Percentiles rank a stretch among this genome's conserved stretches.
Conservation (phyloP, 2,797 vertebrate genomes). For the Cuculus canorus region DNA sequence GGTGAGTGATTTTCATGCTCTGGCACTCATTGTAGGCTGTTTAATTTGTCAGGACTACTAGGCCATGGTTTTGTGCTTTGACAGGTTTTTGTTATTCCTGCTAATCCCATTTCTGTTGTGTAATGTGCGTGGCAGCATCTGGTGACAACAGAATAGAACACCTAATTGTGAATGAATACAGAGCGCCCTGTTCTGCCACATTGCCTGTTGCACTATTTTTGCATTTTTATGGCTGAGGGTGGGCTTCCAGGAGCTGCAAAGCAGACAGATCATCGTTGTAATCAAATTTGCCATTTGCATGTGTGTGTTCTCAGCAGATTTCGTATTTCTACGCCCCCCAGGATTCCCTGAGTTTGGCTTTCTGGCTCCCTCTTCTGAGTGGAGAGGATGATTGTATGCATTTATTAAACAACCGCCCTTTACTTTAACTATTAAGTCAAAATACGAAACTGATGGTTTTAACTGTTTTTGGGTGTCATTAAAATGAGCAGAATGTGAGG, state of each 20-base stretch:
- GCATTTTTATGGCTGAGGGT: constrained; percentile 69
- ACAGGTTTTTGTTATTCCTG: constrained; percentile 72
- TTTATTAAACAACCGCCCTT: neutral
- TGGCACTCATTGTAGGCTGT: constrained; percentile 65
- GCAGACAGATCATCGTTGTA: constrained; percentile 65
- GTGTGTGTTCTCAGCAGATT: constrained; percentile 58
- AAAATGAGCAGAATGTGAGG: neutral
- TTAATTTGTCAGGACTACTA: constrained; percentile 73
- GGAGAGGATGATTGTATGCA: neutral
- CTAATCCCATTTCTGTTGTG: constrained; percentile 74
- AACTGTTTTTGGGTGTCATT: neutral
- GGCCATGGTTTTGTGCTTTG: constrained; percentile 69
- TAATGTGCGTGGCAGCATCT: constrained; percentile 74
- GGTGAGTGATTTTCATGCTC: constrained; percentile 71
- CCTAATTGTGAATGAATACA: constrained; percentile 74
- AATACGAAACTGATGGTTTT: neutral
- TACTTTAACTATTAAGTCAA: neutral
- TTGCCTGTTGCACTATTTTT: constrained; percentile 69
- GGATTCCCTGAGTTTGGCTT: neutral
- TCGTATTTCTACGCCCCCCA: neutral
- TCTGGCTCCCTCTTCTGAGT: constrained; percentile 45
- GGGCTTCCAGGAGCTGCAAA: constrained; percentile 64
- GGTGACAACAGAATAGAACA: constrained; percentile 75
- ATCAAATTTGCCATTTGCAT: constrained; percentile 72
- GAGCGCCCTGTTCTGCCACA: constrained; percentile 64